Base-by-base conservation (phyloP, 1,140 invertebrate species). In the Lucilia sericata region DNA sequence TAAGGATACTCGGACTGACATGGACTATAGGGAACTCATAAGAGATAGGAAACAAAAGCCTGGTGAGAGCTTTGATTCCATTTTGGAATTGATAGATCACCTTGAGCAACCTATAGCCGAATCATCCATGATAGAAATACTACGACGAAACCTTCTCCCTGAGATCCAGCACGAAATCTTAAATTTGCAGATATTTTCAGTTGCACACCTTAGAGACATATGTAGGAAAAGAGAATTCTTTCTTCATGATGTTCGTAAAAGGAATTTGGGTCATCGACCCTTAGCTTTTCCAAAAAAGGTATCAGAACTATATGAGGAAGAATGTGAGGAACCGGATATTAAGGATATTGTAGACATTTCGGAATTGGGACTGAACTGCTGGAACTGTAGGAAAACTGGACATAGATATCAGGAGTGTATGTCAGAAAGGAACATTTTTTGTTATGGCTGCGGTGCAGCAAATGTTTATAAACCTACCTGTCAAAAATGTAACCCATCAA, bases 391-490 rank as follows among this genome's bases (percentile, higher is more conserved):
- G 5, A 36, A 75, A 75, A 17, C 2, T 17, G 34, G 74, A 12
- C 74, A 75, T 75, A 8, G 74, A 10, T 75, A 75, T 14, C 25
- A 75, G 17, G 74, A 75, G 4, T 75, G 74, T 34, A 30, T 75
- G 30, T 14, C 25, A 0, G 74, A 75, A 14, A 13, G 74, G 13
- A 75, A 30, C 13, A 34, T 75, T 2, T 75, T 75, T 75, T 75
- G 74, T 75, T 75, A 75, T 36, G 30, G 74, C 5, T 75, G 74
- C 34, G 74, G 74, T 17, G 74, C 74, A 30, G 9, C 30, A 30
- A 75, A 75, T 14, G 30, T 34, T 17, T 75, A 34, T 25, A 75
- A 75, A 36, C 74, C 74, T 2, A 75, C 25, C 12, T 75, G 74
- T 34, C 4, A 9, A 0, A 75, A 34, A 30, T 75, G 74, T 25